phyloP scores from a whole-genome alignment of 2,888 invertebrate genomes.

The Drosophila multiciliata region DNA sequence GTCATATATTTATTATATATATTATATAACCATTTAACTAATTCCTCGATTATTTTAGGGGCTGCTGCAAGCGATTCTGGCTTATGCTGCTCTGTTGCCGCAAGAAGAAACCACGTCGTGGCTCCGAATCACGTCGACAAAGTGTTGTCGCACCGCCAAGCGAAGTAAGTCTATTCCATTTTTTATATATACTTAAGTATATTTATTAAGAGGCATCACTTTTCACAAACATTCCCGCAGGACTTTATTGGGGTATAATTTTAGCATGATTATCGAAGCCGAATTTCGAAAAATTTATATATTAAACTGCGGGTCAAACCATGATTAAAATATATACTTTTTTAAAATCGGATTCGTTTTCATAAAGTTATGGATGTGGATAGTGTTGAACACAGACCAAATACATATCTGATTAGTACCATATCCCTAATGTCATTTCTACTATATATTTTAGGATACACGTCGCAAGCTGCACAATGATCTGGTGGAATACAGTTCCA shows the following conservation, averaged over 20 bases:
- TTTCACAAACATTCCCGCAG: not conserved
- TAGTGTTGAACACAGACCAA: not conserved
- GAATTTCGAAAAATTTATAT: too few relatives aligned
- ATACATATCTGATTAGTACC: not conserved
- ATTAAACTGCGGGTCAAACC: not conserved
- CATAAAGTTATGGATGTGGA: not conserved
- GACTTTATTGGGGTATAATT: too few relatives aligned
- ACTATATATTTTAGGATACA: constrained; percentile 87
- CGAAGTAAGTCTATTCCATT: constrained; percentile 46
- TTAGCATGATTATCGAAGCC: too few relatives aligned
- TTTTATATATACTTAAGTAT: not conserved
- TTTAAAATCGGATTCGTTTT: not conserved
- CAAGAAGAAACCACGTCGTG: constrained; percentile 84
- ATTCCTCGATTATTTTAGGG: constrained; percentile 54
- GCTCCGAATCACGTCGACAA: constrained; percentile 85
- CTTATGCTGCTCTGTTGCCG: constrained; percentile 85
- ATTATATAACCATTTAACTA: not conserved
- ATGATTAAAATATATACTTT: not conserved
- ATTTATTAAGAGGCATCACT: not conserved
- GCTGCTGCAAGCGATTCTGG: constrained; percentile 83
- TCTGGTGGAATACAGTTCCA: constrained; percentile 92
- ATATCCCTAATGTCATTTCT: not conserved
- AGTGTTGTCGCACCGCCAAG: constrained; percentile 87
- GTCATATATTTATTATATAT: constrained; percentile 8
- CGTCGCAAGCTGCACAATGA: constrained; percentile 91